Evolutionary conservation across 2,888 invertebrate species (phyloP).

Genomic region (Yponomeuta evonymella): DNA sequence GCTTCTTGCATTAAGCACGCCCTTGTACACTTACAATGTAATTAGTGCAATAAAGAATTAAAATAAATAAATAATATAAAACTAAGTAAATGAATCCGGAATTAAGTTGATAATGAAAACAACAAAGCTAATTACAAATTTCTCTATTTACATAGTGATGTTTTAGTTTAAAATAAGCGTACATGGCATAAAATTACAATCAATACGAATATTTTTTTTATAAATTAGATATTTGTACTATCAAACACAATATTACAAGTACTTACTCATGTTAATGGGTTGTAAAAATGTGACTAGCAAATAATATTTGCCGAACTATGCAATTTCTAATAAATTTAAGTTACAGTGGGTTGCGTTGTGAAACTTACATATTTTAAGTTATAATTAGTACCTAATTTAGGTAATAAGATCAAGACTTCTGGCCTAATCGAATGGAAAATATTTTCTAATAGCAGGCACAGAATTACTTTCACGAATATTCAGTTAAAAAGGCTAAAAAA

Average conservation of each 20-base stretch:
- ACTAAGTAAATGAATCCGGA: too few species aligned
- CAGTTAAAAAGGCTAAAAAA: not conserved
- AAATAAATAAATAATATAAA: too few species aligned
- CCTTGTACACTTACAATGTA: too few species aligned
- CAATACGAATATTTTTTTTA: slow-evolving; percentile 70
- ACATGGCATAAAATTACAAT: slow-evolving; percentile 75
- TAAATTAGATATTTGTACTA: slow-evolving; percentile 76
- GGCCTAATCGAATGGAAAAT: slow-evolving; percentile 14
- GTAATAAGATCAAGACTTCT: slow-evolving; percentile 50
- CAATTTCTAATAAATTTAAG: slow-evolving; percentile 48
- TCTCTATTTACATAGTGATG: slow-evolving; percentile 75
- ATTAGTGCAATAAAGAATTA: too few species aligned
- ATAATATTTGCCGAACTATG: slow-evolving; percentile 66
- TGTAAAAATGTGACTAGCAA: slow-evolving; percentile 64
- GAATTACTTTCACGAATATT: slow-evolving; percentile 1
- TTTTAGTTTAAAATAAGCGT: slow-evolving; percentile 76
- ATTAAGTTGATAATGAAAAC: not conserved
- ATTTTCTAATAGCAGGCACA: not conserved
- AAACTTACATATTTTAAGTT: slow-evolving; percentile 47
- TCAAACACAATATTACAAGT: slow-evolving; percentile 70
- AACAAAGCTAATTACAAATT: slow-evolving; percentile 36
- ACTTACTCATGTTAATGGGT: slow-evolving; percentile 65
- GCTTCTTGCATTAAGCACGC: too few species aligned
- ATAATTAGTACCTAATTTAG: slow-evolving; percentile 50
- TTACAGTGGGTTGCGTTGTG: slow-evolving; percentile 65